Percentiles rank a stretch among this genome's conserved stretches.
Conservation (phyloP, 1,140 invertebrate genomes). For the Pseudomyrmex cubaensis region DNA sequence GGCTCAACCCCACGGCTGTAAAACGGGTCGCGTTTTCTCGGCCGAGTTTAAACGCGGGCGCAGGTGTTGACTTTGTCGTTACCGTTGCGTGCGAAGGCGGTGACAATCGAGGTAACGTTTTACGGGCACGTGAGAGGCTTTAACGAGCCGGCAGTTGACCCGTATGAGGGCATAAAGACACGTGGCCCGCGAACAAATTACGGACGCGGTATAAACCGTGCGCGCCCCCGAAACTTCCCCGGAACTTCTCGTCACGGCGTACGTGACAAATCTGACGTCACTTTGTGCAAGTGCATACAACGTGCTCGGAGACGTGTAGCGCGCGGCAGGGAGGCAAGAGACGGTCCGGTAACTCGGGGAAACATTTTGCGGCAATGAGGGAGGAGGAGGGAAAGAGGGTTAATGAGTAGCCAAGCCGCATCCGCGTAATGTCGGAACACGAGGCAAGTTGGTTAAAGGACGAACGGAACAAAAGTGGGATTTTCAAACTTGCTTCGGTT, state of each 20-base stretch:
- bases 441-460: background rate
- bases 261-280: constrained; percentile 72
- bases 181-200: constrained; percentile 63
- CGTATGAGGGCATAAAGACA: constrained; percentile 62
- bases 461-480: constrained; percentile 14
- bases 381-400: background rate
- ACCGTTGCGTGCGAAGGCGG: constrained; percentile 43
- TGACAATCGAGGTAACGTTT: constrained; percentile 70
- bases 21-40: background rate
- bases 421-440: constrained; percentile 40
- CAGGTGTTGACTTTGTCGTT: constrained; percentile 57
- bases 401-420: constrained; percentile 61
- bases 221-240: constrained; percentile 55
- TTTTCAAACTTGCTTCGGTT: background rate
- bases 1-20: background rate
- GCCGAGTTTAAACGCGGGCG: constrained; percentile 1
- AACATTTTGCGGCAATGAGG: constrained; percentile 55
- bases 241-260: constrained; percentile 61
- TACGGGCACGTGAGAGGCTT: constrained; percentile 54
- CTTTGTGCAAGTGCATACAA: constrained; percentile 53
- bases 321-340: background rate
- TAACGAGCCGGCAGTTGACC: constrained; percentile 69
- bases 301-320: background rate
- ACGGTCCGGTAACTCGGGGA: constrained; percentile 38
- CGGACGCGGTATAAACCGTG: constrained; percentile 59